Conservation (phyloP, 2,797 vertebrate species). For the Selene dorsalis region DNA sequence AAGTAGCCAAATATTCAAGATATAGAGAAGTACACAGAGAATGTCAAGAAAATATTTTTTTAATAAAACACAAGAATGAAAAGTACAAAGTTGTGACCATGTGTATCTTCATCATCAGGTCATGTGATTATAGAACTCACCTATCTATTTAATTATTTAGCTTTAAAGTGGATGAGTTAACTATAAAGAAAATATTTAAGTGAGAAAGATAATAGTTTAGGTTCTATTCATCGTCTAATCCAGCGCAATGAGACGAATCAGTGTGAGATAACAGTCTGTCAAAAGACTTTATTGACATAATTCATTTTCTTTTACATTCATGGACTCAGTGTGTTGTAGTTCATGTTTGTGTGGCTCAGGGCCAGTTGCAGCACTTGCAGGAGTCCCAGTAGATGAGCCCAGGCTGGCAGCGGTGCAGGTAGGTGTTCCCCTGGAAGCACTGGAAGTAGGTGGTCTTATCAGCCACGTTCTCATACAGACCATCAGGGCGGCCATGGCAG, state of each 20-base stretch:
- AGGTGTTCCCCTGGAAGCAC: conserved; percentile 81
- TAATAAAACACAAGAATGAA: not conserved
- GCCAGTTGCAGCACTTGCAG: conserved; percentile 86
- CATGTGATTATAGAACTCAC: not conserved
- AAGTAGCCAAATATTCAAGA: not conserved
- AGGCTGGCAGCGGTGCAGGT: conserved; percentile 81
- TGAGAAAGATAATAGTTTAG: not conserved
- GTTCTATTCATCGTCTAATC: not conserved
- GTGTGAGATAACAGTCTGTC: not conserved
- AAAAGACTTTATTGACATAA: not conserved
- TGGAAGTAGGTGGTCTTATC: conserved; percentile 81
- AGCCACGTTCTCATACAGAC: conserved; percentile 76
- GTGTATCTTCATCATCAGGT: not conserved
- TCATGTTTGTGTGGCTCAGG: conserved; percentile 48
- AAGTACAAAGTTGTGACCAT: not conserved
- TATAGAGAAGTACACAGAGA: not conserved
- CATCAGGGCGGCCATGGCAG: conserved; percentile 78
- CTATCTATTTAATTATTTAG: conserved; percentile 18
- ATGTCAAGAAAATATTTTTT: not conserved
- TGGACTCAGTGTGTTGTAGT: not conserved
- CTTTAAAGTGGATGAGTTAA: not conserved
- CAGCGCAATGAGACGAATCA: not conserved
- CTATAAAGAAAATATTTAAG: not conserved
- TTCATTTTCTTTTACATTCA: not conserved
- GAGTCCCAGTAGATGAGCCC: conserved; percentile 81